Evolutionary conservation across 2,113 vertebrate species (phyloP), one percentile per base, ranked within the genome.

Genomic region (Channa maculata): DNA sequence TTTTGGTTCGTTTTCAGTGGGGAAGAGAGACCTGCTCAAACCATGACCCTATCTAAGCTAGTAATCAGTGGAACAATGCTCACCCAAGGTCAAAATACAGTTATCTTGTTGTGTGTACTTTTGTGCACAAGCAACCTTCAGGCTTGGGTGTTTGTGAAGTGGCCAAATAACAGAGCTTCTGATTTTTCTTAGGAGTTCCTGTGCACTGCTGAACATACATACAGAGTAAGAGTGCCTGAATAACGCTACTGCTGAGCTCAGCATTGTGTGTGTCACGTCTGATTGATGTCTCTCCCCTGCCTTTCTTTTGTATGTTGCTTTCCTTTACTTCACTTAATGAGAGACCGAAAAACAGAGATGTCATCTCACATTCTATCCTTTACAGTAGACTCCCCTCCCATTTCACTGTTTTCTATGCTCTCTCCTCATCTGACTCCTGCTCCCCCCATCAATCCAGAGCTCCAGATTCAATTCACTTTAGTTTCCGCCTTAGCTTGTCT

Each of bases 321-420:
- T 84, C 79, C 78, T 83, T 68, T 82, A 75, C 89, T 86, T 83
- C 79, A 54, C 82, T 83, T 92, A 91, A 88, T 89, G 86, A 88
- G 86, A 92, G 79, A 67, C 67, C 6, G 14, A 84, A 67, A 13
- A 58, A 44, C 1, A 55, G 58, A 84, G 84, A 86, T 88, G 88
- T 86, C 88, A 89, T 88, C 83, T 85, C 38, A 11, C 83, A 77
- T 88, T 87, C 81, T 62, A 41, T 85, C 81, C 78, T 70, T 71
- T 65, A 65, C 82, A 58, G 45, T 6, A 64, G 74, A 76, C 66
- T 66, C 52, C 5, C 49, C 52, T 34, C 15, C 51, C 24, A 38
- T 52, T 51, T 68, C 43, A 5, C 52, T 7, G 14, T 45, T 65
- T 39, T 75, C 43, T 5, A 7, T 62, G 1, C 57, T 15, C 54